Percentiles rank a stretch among this genome's conserved stretches.
Conservation (phyloP, 1,140 invertebrate genomes). For the Anastrepha obliqua region DNA sequence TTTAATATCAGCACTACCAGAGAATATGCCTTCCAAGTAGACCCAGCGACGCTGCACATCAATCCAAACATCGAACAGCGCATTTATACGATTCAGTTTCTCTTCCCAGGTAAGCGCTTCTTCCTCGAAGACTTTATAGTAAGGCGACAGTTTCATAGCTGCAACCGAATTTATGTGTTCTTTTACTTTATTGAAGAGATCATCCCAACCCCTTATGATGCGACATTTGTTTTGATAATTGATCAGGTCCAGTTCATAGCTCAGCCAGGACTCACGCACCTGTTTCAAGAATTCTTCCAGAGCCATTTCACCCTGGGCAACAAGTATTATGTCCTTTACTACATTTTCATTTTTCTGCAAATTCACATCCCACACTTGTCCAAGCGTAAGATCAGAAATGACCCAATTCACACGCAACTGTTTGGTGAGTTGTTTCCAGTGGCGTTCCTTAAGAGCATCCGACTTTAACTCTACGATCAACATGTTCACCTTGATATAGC, state of each 20-base stretch:
- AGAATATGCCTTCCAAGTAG: constrained; percentile 99
- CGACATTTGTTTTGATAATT: constrained; percentile 99
- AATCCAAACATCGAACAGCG: constrained; percentile 99
- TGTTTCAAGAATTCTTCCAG: constrained; percentile 99
- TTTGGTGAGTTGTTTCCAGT: constrained; percentile 98
- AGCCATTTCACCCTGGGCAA: constrained; percentile 99
- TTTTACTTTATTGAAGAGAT: constrained; percentile 99
- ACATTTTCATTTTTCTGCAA: constrained; percentile 93
- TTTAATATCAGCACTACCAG: constrained; percentile 98
- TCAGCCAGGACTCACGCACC: constrained; percentile 98
- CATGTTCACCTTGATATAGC: constrained; percentile 98
- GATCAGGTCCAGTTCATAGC: constrained; percentile 96
- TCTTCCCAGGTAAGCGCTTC: constrained; percentile 99
- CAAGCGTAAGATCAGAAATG: constrained; percentile 94
- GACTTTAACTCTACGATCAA: constrained; percentile 98
- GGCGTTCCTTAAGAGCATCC: constrained; percentile 99
- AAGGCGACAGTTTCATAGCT: constrained; percentile 99
- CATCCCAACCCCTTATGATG: constrained; percentile 99
- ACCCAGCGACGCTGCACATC: constrained; percentile 99
- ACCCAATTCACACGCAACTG: constrained; percentile 96
- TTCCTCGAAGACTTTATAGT: constrained; percentile 99
- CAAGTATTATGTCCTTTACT: constrained; percentile 96
- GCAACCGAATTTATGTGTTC: constrained; percentile 99
- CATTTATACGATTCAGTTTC: constrained; percentile 98
- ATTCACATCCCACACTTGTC: constrained; percentile 99